Conservation (phyloP, 1,140 invertebrate species). For the Zaprionus davidi region DNA sequence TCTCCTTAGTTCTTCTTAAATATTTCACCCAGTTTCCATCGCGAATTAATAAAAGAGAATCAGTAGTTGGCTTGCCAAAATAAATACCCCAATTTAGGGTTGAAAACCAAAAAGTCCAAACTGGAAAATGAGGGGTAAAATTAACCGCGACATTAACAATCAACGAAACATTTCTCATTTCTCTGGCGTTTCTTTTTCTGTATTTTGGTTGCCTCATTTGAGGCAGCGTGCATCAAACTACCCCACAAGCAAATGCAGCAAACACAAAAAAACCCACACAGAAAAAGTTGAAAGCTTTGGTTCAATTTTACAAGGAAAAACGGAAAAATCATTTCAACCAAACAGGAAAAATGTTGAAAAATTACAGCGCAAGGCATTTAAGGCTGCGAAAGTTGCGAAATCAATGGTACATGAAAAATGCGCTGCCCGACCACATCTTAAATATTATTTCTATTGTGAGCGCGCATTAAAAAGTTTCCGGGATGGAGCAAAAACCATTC, state of each 20-base stretch:
- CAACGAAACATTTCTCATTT: slow-evolving; percentile 56
- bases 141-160: slow-evolving; percentile 71
- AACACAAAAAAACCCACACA: slow-evolving; percentile 21
- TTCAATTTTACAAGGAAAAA: slow-evolving; percentile 66
- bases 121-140: slow-evolving; percentile 35
- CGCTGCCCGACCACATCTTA: slow-evolving; percentile 6
- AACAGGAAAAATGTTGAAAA: slow-evolving; percentile 21
- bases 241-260: slow-evolving; percentile 12
- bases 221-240: slow-evolving; percentile 27
- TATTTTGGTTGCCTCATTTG: slow-evolving; percentile 12
- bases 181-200: slow-evolving; percentile 6
- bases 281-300: slow-evolving; percentile 70
- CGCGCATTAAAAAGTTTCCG: slow-evolving; percentile 16
- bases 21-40: background rate
- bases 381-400: slow-evolving; percentile 12
- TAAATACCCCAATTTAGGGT: slow-evolving; percentile 5
- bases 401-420: slow-evolving; percentile 23
- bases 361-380: slow-evolving; percentile 17
- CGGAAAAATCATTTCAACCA: slow-evolving; percentile 35
- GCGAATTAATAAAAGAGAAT: background rate
- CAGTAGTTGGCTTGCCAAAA: background rate
- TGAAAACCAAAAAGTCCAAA: slow-evolving; percentile 8
- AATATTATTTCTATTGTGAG: slow-evolving; percentile 32
- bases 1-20: background rate
- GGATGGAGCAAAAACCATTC: background rate